Base-by-base conservation (phyloP, 1,140 invertebrate genomes). In the Brachionus sp. region DNA sequence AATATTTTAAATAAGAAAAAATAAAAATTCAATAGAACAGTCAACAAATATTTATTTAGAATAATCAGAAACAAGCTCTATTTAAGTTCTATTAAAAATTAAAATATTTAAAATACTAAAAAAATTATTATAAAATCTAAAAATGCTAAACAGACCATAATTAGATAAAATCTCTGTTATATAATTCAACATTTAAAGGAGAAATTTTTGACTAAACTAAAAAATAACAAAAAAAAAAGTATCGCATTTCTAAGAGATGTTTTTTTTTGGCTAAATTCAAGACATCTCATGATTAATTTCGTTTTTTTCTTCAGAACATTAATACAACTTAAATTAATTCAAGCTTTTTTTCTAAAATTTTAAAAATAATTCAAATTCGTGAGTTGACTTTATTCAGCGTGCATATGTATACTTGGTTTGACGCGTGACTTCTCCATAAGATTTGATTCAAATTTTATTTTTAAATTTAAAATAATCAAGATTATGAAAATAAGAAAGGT, bases 401-500 rank as follows among this genome's bases (percentile, higher is more conserved):
- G 50, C 3, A 57, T 57, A 57, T 57, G 50, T 57, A 57, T 57
- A 57, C 50, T 57, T 57, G 50, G 50, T 57, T 57, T 57, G n/a
- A 57, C 50, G 50, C 50, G 50, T 57, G 50, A 57, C 50, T 57
- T 57, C 19, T 57, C 50, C 50, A 57, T 19, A 57, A 57, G 50
- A 57, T 25, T 57, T 57, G 50, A 57, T 19, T 57, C 50, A 57
- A 57, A 42, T 42, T 57, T 57, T 57, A 19, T 57, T 57, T n/a
- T 57, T 7, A 53, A 57, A 57, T 57, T 19, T 57, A 57, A 57
- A 57, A 57, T 57, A 57, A 57, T 57, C 50, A 57, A 57, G 50
- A 57, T 57, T 57, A 57, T 57, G 50, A 57, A 57, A 57, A 57
- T 57, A 57, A 57, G n/a, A 57, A 57, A 57, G 50, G 50, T 57